phyloP scores from a whole-genome alignment of 2,113 vertebrate genomes.

The Coreoperca whiteheadi region DNA sequence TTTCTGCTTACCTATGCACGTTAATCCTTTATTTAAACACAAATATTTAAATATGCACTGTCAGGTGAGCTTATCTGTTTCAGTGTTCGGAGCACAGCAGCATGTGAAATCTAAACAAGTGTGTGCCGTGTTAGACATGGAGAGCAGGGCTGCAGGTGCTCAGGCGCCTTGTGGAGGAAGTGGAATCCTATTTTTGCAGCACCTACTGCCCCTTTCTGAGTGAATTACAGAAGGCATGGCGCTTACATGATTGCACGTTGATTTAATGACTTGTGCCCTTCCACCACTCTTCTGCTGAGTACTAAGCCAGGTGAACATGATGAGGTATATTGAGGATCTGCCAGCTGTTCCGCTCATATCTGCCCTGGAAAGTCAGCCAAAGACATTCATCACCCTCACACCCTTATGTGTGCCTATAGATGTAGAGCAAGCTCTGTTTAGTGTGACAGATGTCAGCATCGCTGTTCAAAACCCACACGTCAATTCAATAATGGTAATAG shows the following conservation, averaged over 20 bases:
- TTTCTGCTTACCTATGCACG: neutral
- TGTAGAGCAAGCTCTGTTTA: conserved; percentile 71
- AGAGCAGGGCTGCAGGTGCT: conserved; percentile 19
- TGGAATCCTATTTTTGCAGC: conserved; percentile 75
- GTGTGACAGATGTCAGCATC: conserved; percentile 72
- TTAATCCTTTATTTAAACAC: conserved; percentile 20
- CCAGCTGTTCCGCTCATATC: conserved; percentile 61
- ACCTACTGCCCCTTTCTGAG: conserved; percentile 44
- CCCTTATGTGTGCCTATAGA: conserved; percentile 55
- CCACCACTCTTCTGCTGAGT: conserved; percentile 16
- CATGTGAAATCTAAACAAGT: conserved; percentile 60
- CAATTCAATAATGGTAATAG: conserved; percentile 89
- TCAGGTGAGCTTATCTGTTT: conserved; percentile 62
- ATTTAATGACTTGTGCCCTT: conserved; percentile 59
- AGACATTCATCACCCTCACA: conserved; percentile 60
- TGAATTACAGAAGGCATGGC: conserved; percentile 62
- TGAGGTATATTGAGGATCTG: conserved; percentile 41
- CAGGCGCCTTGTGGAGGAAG: conserved; percentile 59
- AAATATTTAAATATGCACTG: conserved; percentile 45
- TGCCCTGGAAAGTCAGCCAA: conserved; percentile 39
- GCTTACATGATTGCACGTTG: conserved; percentile 55
- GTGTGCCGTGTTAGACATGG: conserved; percentile 58
- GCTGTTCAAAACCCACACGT: conserved; percentile 69
- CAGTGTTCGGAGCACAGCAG: conserved; percentile 30
- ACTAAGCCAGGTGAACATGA: conserved; percentile 52